A percentile compares a stretch with the other conserved stretches of the same genome.
Conservation (phyloP, 2,888 invertebrate genomes). For the Drosophila acutilabella region DNA sequence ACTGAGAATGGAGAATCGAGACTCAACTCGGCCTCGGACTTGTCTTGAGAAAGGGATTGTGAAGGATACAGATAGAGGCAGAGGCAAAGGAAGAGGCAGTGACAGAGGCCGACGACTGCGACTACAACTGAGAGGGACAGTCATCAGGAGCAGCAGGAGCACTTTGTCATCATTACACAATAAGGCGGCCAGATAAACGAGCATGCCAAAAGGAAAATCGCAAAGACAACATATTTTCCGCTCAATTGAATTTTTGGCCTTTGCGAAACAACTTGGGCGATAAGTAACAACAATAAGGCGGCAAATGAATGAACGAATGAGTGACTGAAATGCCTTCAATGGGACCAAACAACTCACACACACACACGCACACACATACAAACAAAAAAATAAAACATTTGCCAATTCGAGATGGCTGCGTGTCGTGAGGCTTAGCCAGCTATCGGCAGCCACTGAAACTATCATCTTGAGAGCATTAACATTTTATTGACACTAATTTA, state of each 20-base stretch:
- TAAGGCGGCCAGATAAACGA: conserved; percentile 67
- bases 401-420: conserved; percentile 67
- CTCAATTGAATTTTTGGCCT: conserved; percentile 82
- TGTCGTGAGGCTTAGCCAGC: conserved; percentile 16
- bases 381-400: neutral
- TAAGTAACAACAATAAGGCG: conserved; percentile 78
- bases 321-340: conserved; percentile 32
- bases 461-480: too few species aligned
- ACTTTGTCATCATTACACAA: conserved; percentile 78
- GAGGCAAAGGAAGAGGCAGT: too few species aligned
- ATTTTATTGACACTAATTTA: too few species aligned
- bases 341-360: conserved; percentile 18
- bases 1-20: conserved; percentile 33
- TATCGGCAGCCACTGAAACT: too few species aligned
- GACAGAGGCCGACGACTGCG: conserved; percentile 25
- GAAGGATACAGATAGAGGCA: conserved; percentile 44
- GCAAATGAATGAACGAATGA: conserved; percentile 64
- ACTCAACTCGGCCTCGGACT: neutral
- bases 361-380: too few species aligned
- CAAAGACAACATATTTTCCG: conserved; percentile 82
- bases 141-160: conserved; percentile 50
- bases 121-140: conserved; percentile 2
- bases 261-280: conserved; percentile 78
- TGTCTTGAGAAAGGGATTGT: conserved; percentile 12
- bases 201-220: conserved; percentile 72